phyloP scores from a whole-genome alignment of 2,113 vertebrate genomes.

The Hypocryptadius cinnamomeus region DNA sequence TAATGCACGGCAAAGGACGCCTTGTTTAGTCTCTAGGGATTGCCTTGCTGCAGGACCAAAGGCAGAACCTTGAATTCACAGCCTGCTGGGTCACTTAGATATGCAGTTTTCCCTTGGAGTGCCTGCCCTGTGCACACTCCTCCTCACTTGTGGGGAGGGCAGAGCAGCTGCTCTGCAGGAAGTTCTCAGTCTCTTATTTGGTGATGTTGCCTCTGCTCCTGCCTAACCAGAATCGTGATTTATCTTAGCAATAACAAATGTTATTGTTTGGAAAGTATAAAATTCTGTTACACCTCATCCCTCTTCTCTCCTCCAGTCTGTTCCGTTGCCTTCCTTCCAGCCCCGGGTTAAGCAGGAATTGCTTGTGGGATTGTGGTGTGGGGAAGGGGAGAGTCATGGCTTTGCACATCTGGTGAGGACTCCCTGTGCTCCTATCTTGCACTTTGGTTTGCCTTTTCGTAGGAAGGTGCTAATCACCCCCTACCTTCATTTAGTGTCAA shows the following conservation, averaged over 20 bases:
- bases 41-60: not conserved
- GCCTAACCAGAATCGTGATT: not conserved
- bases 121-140: rapidly evolving
- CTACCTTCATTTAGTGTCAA: not conserved
- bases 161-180: not conserved
- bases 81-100: not conserved
- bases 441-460: not conserved
- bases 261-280: not conserved
- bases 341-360: not conserved
- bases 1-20: not conserved
- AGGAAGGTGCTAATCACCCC: not conserved
- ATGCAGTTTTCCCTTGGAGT: not conserved
- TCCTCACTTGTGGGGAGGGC: not conserved
- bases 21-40: not conserved
- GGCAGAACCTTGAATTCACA: not conserved
- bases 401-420: not conserved
- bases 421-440: not conserved
- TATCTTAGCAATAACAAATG: not conserved
- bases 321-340: not conserved
- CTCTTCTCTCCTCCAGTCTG: not conserved
- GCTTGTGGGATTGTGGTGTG: not conserved
- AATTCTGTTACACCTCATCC: not conserved
- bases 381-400: not conserved
- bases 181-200: not conserved
- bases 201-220: not conserved